Base-by-base conservation (phyloP, 2,113 vertebrate genomes). In the Chamaea fasciata region DNA sequence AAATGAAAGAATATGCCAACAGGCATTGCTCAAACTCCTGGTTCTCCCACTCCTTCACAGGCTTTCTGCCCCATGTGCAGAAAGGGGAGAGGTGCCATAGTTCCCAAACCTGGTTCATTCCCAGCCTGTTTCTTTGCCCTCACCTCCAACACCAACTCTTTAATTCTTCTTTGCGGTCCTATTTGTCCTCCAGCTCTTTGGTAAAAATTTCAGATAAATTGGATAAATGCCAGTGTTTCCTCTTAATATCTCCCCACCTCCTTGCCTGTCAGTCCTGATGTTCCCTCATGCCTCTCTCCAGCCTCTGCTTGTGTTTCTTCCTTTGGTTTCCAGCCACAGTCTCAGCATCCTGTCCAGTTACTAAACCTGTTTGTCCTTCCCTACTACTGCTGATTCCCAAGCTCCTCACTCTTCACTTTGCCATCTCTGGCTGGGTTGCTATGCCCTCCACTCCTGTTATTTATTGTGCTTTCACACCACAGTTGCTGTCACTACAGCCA, bases 261-360 rank as follows among this genome's bases (percentile, higher is more conserved):
- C 31, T 80, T 90, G 33, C 64, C 35, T 6, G 3, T 60, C 15
- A 68, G 47, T 64, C 24, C n/a, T 7, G 4, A 27, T 3, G 4
- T 69, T 83, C 10, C 12, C 31, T 60, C 10, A 6, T 23, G 4
- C 30, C 9, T 53, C 42, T 63, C 52, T 86, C 28, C 59, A 62
- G 18, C 30, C 71, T 2, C 0, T 13, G 23, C 42, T 89, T 0
- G 0, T n/a, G 13, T 56, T 46, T 73, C 42, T 83, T 93, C 37
- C 50, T 90, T 68, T 4, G 2, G 5, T 73, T 93, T 91, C 37
- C 37, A 76, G 37, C 26, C 65, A 46, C 39, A 39, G 37, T 23
- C 11, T 86, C 69, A 56, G 60, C 49, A 67, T 7, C 8, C 63
- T 41, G 5, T 17, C 27, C 39, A n/a, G 47, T 41, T 75, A 47